Evolutionary conservation across 2,113 vertebrate genomes (phyloP), one percentile per base, ranked within the genome.

Genomic region (Pseudopipra pipra): DNA sequence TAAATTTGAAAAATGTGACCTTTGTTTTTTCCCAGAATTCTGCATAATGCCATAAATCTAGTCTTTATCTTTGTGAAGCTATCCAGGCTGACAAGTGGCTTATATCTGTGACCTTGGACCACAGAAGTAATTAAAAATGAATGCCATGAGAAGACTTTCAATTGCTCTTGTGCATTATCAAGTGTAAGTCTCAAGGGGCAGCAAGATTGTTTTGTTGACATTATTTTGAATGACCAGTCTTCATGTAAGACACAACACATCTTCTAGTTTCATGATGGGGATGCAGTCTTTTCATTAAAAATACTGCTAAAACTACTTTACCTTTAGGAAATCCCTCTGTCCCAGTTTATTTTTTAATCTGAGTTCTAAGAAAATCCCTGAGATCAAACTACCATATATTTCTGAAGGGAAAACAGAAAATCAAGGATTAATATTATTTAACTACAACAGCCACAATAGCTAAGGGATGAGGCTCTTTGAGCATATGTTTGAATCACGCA

Each of bases 81-180:
- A 71, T 92, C 90, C 93, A 95, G 95, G 88, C 92, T 93, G 88
- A 93, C 88, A 92, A 94, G 93, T 92, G 77, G 73, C 80, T 95
- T 92, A 72, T 86, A 94, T 94, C 87, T 73, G 20, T 79, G 87
- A 94, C 89, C 91, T 94, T 85, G 93, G 73, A 85, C 85, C 89
- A 79, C 78, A 94, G 55, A 94, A 95, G 81, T 85, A 94, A 95
- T 97, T 96, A 96, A 95, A 97, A 95, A 94, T 87, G 84, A 95
- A 97, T 91, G 93, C 77, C 89, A 94, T 15, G 74, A 89, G 94
- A 94, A 96, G 95, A 96, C 78, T 92, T 94, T 61, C 86, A 95
- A 93, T 94, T 91, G 81, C 91, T 94, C 86, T 92, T 54, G 87
- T 85, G 62, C 71, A 77, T 94, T 94, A 96, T 89, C 81, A 95